phyloP scores from a whole-genome alignment of 1,140 invertebrate genomes.

The Brachionus plicatilis region DNA sequence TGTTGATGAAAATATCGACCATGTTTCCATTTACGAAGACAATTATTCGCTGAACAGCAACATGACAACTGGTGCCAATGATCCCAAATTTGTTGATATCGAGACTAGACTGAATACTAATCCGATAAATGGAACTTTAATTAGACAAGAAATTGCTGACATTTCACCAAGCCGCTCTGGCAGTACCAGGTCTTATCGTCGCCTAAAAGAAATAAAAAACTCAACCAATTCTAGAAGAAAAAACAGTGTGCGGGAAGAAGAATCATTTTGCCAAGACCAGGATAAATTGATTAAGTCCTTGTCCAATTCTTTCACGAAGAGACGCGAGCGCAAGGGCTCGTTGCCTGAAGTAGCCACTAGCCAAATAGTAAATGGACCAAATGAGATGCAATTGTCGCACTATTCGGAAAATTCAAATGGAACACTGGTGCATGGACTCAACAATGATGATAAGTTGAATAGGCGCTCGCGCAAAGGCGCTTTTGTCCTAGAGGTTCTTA shows the following conservation, averaged over 20 bases:
- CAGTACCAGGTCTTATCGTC: neutral
- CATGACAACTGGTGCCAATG: neutral
- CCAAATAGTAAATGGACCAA: neutral
- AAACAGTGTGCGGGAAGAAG: neutral
- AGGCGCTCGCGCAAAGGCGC: conserved; percentile 1
- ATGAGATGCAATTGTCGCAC: neutral
- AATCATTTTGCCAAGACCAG: neutral
- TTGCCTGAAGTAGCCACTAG: neutral
- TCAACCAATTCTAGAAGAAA: neutral
- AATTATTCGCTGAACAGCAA: neutral
- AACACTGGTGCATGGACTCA: neutral
- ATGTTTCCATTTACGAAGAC: neutral
- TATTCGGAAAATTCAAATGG: neutral
- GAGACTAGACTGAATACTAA: neutral
- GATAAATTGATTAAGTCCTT: neutral
- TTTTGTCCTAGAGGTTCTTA: conserved; percentile 1
- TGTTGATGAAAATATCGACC: neutral
- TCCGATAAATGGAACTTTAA: neutral
- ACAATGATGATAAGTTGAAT: neutral
- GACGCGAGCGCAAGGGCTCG: conserved; percentile 2
- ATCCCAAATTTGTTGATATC: neutral
- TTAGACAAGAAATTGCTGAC: neutral
- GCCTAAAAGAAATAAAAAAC: conserved; percentile 15
- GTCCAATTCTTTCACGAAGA: neutral
- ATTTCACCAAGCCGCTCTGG: neutral